Conservation (phyloP, 2,113 vertebrate genomes). For the Nothocercus julius region DNA sequence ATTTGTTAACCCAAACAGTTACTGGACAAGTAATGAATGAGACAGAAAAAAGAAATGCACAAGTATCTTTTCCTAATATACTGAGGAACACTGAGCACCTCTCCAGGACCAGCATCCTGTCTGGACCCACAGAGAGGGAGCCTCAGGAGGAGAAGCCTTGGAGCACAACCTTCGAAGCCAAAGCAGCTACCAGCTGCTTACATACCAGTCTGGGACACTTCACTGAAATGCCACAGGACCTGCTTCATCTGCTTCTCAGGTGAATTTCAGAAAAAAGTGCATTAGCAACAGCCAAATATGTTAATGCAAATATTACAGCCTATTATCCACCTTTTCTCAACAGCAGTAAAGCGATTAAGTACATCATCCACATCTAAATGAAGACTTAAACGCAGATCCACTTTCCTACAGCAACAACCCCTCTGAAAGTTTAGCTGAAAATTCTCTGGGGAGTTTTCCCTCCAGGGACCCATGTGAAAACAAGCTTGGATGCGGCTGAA, state of each 20-base stretch:
- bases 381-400: neutral
- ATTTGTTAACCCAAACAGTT: neutral
- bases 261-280: slow-evolving; percentile 47
- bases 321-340: neutral
- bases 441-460: neutral
- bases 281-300: neutral
- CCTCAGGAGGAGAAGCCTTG: neutral
- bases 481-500: neutral
- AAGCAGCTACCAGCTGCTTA: neutral
- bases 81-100: neutral
- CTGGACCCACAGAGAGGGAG: neutral
- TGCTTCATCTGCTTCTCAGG: slow-evolving; percentile 45
- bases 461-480: neutral
- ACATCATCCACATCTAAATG: neutral
- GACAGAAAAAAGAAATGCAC: neutral
- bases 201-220: neutral
- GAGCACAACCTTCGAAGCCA: neutral
- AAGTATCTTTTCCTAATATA: neutral
- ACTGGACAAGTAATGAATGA: neutral
- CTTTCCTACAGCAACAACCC: neutral
- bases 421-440: neutral
- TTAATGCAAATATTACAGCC: neutral
- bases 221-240: slow-evolving; percentile 35
- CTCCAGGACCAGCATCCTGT: neutral
- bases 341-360: neutral